A percentile compares a stretch with the other conserved stretches of the same genome.
Conservation (phyloP, 1,140 invertebrate genomes). For the Conus ventricosus region DNA sequence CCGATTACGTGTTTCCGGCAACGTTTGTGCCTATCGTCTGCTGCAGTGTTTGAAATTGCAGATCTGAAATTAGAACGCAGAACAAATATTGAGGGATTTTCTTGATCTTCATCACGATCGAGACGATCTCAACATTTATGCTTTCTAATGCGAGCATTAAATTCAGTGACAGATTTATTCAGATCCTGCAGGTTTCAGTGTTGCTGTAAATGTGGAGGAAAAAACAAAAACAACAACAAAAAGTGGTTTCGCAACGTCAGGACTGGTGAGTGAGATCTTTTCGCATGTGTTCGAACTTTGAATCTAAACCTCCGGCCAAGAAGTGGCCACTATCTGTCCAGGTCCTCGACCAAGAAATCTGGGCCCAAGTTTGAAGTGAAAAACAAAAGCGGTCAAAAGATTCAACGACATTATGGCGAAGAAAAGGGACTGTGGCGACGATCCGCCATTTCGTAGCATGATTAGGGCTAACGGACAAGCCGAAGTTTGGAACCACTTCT, state of each 20-base stretch:
- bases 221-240: not conserved
- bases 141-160: too few species aligned
- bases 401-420: not conserved
- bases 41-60: not conserved
- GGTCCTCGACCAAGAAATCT: not conserved
- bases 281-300: not conserved
- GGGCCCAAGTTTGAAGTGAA: not conserved
- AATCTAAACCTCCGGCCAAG: not conserved
- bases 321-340: not conserved
- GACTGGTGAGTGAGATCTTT: not conserved
- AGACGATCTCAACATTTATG: too few species aligned
- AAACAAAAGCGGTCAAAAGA: not conserved
- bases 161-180: too few species aligned
- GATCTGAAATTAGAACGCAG: not conserved
- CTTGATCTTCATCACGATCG: too few species aligned
- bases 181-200: too few species aligned
- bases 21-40: not conserved
- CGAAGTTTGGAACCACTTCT: slow-evolving; percentile 64
- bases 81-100: too few species aligned
- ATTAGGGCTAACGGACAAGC: slow-evolving; percentile 59
- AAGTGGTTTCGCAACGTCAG: not conserved
- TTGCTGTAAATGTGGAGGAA: too few species aligned
- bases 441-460: slow-evolving; percentile 60
- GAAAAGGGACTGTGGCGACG: not conserved
- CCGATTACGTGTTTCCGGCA: not conserved